Conservation (phyloP, 23 tunicate genomes). For the Ciona savignyi region DNA sequence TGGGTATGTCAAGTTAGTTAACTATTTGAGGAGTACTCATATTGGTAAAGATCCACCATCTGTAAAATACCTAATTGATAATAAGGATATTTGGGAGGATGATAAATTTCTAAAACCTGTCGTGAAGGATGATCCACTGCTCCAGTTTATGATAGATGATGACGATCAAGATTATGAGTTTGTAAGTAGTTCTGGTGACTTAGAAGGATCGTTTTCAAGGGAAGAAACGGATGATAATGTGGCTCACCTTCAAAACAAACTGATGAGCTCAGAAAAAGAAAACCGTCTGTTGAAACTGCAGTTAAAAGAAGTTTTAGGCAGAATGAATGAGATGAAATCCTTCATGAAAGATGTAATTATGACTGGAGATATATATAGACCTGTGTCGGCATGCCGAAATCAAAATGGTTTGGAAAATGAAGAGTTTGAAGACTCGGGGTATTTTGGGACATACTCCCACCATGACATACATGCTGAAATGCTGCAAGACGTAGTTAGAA, state of each 20-base stretch:
- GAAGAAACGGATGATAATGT: not conserved
- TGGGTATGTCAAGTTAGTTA: constrained; percentile 81
- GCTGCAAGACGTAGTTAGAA: constrained; percentile 87
- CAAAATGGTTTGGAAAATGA: constrained; percentile 35
- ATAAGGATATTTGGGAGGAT: constrained; percentile 26
- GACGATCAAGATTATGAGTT: constrained; percentile 27
- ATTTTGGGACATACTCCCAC: constrained; percentile 84
- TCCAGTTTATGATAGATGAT: constrained; percentile 76
- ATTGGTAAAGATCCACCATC: constrained; percentile 39
- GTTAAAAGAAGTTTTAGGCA: constrained; percentile 8
- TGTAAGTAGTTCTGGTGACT: not conserved
- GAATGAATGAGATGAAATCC: constrained; percentile 57
- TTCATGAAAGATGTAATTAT: constrained; percentile 85
- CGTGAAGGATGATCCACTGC: constrained; percentile 61
- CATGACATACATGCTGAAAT: constrained; percentile 97
- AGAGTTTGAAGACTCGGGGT: constrained; percentile 93
- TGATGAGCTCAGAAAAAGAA: constrained; percentile 3
- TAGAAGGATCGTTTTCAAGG: not conserved
- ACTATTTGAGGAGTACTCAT: constrained; percentile 52
- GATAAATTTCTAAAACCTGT: constrained; percentile 70
- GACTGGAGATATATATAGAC: constrained; percentile 59
- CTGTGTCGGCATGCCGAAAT: constrained; percentile 83
- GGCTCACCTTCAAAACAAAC: constrained; percentile 1
- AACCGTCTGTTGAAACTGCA: constrained; percentile 10
- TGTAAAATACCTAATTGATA: constrained; percentile 19